A percentile compares a stretch with the other conserved stretches of the same genome.
These are phyloP conservation scores for Acinonyx jubatus DNA, from an alignment of 2,113 vertebrate species.

Conservation along the genomic window DNA sequence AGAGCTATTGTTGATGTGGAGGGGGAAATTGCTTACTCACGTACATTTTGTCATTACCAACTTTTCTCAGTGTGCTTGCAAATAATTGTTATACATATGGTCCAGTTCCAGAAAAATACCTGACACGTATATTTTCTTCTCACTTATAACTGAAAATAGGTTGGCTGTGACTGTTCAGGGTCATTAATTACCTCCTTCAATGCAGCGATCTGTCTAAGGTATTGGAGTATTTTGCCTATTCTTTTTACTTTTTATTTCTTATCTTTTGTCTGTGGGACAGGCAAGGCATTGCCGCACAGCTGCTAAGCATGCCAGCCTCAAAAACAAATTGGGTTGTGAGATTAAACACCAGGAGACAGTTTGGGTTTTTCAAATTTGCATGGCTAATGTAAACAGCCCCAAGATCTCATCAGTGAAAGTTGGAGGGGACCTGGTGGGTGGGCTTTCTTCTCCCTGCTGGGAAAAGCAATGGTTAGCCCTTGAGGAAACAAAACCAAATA, in stretches of 20 bases:
- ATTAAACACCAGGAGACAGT: slow-evolving; percentile 72
- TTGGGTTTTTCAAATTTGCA: slow-evolving; percentile 69
- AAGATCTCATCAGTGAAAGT: slow-evolving; percentile 61
- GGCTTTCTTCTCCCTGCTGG: slow-evolving; percentile 38
- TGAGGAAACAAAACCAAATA: slow-evolving; percentile 25
- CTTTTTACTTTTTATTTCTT: slow-evolving; percentile 31
- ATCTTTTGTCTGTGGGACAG: slow-evolving; percentile 28
- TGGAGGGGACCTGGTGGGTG: slow-evolving; percentile 23
- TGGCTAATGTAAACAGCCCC: slow-evolving; percentile 70
- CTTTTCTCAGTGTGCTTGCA: slow-evolving; percentile 47
- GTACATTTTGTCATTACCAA: slow-evolving; percentile 24
- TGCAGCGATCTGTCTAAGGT: slow-evolving; percentile 37
- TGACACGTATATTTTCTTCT: slow-evolving; percentile 50
- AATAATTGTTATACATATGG: slow-evolving; percentile 42
- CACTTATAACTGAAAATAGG: slow-evolving; percentile 58
- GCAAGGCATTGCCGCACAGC: slow-evolving; percentile 49
- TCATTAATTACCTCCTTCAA: slow-evolving; percentile 51
- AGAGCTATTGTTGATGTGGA: neutral
- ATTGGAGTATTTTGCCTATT: slow-evolving; percentile 5
- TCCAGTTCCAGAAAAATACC: slow-evolving; percentile 34
- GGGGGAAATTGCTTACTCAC: slow-evolving; percentile 10
- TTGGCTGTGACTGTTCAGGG: slow-evolving; percentile 21
- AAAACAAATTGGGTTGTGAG: slow-evolving; percentile 72
- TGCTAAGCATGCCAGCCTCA: slow-evolving; percentile 42
- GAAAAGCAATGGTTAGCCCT: slow-evolving; percentile 29